These are phyloP conservation scores for Cottoperca gobio DNA, from an alignment of 2,797 vertebrate species.

Conservation along the genomic window DNA sequence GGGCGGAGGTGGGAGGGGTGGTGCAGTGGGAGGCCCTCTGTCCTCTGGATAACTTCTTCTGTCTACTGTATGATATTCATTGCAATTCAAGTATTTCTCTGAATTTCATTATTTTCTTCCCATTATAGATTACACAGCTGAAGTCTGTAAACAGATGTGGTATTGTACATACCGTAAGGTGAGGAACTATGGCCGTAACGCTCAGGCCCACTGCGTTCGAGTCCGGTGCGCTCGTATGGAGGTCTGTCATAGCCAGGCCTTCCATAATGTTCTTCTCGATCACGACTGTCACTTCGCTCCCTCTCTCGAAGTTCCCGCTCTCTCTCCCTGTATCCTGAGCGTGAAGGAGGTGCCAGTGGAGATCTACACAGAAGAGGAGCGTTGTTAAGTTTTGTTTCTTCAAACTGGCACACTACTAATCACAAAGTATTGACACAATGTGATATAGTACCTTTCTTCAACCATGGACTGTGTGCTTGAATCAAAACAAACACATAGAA, in stretches of 20 bases:
- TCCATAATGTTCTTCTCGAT: constrained; percentile 87
- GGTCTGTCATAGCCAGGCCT: constrained; percentile 91
- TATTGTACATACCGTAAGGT: constrained; percentile 87
- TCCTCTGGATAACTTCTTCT: constrained; percentile 93
- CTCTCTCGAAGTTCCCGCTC: constrained; percentile 90
- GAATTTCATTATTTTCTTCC: not conserved
- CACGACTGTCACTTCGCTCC: constrained; percentile 88
- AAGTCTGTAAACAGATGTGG: not conserved
- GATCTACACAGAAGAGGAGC: constrained; percentile 69
- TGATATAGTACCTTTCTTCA: constrained; percentile 78
- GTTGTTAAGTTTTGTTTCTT: constrained; percentile 9
- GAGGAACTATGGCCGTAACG: constrained; percentile 89
- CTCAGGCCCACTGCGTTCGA: constrained; percentile 85
- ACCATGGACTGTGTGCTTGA: constrained; percentile 76
- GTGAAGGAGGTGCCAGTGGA: constrained; percentile 78
- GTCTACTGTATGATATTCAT: constrained; percentile 83
- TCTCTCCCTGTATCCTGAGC: constrained; percentile 85
- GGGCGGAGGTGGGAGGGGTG: constrained; percentile 83
- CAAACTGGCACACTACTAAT: constrained; percentile 48
- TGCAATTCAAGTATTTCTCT: constrained; percentile 17
- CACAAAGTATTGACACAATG: constrained; percentile 60
- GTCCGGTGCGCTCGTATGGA: constrained; percentile 83
- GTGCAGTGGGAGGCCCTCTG: constrained; percentile 86
- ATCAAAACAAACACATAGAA: constrained; percentile 68
- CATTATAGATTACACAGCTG: not conserved